Evolutionary conservation across 2,797 vertebrate genomes (phyloP), one percentile per base, ranked within the genome.

Genomic region (Hypotaenidia philippensis): DNA sequence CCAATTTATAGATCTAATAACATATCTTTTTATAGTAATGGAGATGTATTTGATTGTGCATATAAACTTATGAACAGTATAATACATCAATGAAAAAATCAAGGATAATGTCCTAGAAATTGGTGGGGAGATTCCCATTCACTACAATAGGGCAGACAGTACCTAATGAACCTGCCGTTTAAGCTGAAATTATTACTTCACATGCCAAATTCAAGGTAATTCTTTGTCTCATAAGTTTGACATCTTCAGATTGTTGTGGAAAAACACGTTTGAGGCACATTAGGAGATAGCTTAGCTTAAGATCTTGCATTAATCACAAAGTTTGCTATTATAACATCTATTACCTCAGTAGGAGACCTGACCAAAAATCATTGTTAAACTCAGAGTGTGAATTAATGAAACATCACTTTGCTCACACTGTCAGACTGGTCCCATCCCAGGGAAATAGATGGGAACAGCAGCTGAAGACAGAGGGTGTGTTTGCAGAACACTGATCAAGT

Each of bases 1-100:
- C 22, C 31, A 91, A 81, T 94, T 79, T 78, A 83, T 86, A 89
- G 72, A 89, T 75, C 49, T 83, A 93, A 81, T 41, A 66, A 78
- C 86, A 52, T 68, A 10, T 93, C n/a, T 93, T 87, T 91, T 95
- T 90, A 80, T 95, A 93, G 38, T 45, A 76, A 83, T 19, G 27
- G 27, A 71, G 32, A 78, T 79, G 49, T 47, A 83, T 84, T 94
- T 96, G 79, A 76, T 83, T 69, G 32, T 78, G 29, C 44, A 61
- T 41, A 31, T 41, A 53, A 22, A 64, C 92, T 72, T 38, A 32
- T 63, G 59, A 55, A 31, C 56, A 76, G 23, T 47, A 25, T 34
- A 75, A 63, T 1, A 26, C 50, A 41, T 52, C 8, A 27, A n/a
- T 29, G 47, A 81, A 90, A 44, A 87, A 92, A 82, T 71, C 29